These are phyloP conservation scores for Epinephelus coioides DNA, from an alignment of 2,797 vertebrate genomes.

Conservation along the genomic window DNA sequence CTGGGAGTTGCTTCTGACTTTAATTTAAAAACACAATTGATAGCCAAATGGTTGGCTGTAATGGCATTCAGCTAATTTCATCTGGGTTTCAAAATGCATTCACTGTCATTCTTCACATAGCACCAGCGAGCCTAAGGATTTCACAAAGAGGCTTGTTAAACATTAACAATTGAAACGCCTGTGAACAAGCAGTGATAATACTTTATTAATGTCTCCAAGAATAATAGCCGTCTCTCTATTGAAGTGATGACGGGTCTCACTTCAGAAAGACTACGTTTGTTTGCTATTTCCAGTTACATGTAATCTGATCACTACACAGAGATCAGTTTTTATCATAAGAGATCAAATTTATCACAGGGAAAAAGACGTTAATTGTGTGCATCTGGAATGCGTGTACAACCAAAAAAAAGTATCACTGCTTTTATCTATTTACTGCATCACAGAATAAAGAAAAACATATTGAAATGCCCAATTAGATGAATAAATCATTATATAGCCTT, in stretches of 20 bases:
- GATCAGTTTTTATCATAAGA: constrained; percentile 30
- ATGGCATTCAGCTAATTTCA: constrained; percentile 50
- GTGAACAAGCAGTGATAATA: constrained; percentile 59
- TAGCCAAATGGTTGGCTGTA: constrained; percentile 54
- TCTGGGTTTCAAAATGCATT: constrained; percentile 54
- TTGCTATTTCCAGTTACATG: constrained; percentile 17
- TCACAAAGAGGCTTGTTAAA: constrained; percentile 63
- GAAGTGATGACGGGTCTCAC: constrained; percentile 45
- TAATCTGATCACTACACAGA: constrained; percentile 22
- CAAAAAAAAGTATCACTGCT: not conserved
- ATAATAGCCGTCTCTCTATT: constrained; percentile 41
- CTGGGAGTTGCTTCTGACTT: constrained; percentile 64
- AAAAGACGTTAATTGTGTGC: not conserved
- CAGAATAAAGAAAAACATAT: not conserved
- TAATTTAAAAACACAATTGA: constrained; percentile 70
- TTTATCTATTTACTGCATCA: constrained; percentile 9
- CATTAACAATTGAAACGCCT: constrained; percentile 57
- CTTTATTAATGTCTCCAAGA: constrained; percentile 60
- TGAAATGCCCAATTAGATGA: not conserved
- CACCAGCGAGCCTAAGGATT: constrained; percentile 45
- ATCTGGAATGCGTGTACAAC: not conserved
- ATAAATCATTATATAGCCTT: not conserved
- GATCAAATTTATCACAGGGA: constrained; percentile 28
- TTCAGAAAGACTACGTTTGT: constrained; percentile 33
- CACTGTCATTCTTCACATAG: constrained; percentile 57